These are phyloP conservation scores for Orestias chungarensis DNA, from an alignment of 2,797 vertebrate genomes.

Conservation along the genomic window DNA sequence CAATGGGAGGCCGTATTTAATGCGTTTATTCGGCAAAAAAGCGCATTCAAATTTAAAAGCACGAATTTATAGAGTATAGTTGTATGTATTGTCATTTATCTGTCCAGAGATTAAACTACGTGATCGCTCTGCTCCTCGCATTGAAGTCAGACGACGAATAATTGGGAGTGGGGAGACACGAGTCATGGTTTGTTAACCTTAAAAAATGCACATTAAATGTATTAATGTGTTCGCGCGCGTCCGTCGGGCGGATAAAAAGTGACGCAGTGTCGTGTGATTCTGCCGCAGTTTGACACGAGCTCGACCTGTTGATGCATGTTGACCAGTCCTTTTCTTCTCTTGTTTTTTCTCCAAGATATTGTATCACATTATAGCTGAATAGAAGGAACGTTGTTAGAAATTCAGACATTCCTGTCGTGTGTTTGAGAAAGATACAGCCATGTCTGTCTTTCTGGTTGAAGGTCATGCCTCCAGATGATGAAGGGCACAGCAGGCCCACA, in stretches of 20 bases:
- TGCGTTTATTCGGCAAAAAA: background rate
- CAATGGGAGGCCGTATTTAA: background rate
- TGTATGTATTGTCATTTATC: too few relatives aligned
- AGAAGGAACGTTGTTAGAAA: background rate
- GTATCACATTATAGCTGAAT: background rate
- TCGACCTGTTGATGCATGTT: constrained; percentile 61
- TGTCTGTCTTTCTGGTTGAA: constrained; percentile 52
- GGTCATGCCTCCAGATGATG: constrained; percentile 55
- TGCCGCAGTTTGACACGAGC: constrained; percentile 62
- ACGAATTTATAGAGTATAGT: background rate
- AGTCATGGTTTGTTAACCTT: too few relatives aligned
- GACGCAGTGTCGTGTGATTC: constrained; percentile 44
- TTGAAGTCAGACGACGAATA: constrained; percentile 55
- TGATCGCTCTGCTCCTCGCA: constrained; percentile 29
- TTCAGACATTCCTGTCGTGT: background rate
- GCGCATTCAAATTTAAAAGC: background rate
- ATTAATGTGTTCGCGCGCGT: background rate
- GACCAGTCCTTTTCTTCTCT: background rate
- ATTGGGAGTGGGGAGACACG: too few relatives aligned
- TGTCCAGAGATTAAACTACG: constrained; percentile 59
- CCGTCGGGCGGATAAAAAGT: constrained; percentile 32
- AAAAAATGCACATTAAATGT: background rate
- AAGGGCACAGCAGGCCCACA: constrained; percentile 59
- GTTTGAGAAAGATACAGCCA: constrained; percentile 34
- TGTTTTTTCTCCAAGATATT: background rate